Base-by-base conservation (phyloP, 2,797 vertebrate species). In the Channa striata region DNA sequence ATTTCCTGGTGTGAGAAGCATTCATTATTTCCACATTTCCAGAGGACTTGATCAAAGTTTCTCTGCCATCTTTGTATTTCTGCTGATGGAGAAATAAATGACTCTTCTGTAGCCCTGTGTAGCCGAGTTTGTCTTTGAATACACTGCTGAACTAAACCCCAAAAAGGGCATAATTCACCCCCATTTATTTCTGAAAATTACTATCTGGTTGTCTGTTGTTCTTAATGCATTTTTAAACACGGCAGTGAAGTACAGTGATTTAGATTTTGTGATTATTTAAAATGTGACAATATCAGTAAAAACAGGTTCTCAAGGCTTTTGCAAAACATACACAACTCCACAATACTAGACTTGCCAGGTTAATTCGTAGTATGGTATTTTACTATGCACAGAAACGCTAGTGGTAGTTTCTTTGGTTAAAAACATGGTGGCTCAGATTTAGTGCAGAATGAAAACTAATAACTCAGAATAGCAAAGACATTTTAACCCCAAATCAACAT, bases 21-120 rank as follows among this genome's bases (percentile, higher is more conserved):
- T 70, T 77, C 40, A 46, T 66, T 72, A 61, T 86, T 89, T 86
- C 70, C 69, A 66, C 54, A 75, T 80, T 79, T 83, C 78, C 76
- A 82, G 84, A 90, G 81, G 64, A 83, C 50, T 75, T 81, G 85
- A 77, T 81, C 75, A 43, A 56, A 30, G 80, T 81, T 83, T 80
- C 74, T 89, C 82, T 89, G 84, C 81, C 74, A 78, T 88, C 85
- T 91, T 88, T 91, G 85, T 87, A 89, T 84, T 87, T 83, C 81
- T 84, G 87, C 82, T 82, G 58, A 85, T 77, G 79, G 79, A 87
- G 89, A 89, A 92, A 92, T 91, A 90, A 89, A 91, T 66, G 74
- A 88, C 77, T 91, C 81, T 90, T 91, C 64, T 89, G 77, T 89
- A 89, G 56, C 58, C 79, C 37, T 68, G 80, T 74, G 76, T 84